phyloP scores from a whole-genome alignment of 1,140 invertebrate species.

The Vanessa tameamea region DNA sequence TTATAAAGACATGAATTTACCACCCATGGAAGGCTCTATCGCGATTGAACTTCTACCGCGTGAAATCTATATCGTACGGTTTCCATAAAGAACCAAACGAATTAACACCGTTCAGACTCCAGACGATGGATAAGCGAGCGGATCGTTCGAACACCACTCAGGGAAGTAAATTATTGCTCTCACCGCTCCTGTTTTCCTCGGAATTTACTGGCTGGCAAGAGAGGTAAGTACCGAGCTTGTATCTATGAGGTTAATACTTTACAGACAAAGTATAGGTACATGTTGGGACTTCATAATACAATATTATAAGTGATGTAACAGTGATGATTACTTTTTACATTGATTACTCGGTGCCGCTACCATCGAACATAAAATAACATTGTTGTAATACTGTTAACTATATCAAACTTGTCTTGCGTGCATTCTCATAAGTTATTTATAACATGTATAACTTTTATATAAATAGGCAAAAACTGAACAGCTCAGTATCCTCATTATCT shows the following conservation, averaged over 20 bases:
- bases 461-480: too few relatives aligned
- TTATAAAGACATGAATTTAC: not conserved
- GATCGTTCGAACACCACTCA: slow-evolving; percentile 59
- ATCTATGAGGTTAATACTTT: slow-evolving; percentile 4
- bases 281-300: not conserved
- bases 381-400: too few relatives aligned
- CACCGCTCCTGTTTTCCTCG: slow-evolving; percentile 46
- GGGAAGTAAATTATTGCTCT: slow-evolving; percentile 60
- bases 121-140: slow-evolving; percentile 51
- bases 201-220: slow-evolving; percentile 50
- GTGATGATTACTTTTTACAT: too few relatives aligned
- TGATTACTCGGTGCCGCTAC: too few relatives aligned
- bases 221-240: slow-evolving; percentile 31
- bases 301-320: not conserved
- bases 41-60: slow-evolving; percentile 1
- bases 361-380: too few relatives aligned
- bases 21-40: not conserved
- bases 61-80: slow-evolving; percentile 20
- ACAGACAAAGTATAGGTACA: not conserved
- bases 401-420: too few relatives aligned
- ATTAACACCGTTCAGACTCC: slow-evolving; percentile 51
- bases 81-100: slow-evolving; percentile 22
- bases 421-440: too few relatives aligned
- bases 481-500: too few relatives aligned
- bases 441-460: too few relatives aligned